A percentile compares a stretch with the other conserved stretches of the same genome.
These are phyloP conservation scores for Moxostoma hubbsi DNA, from an alignment of 2,797 vertebrate species.

Conservation along the genomic window DNA sequence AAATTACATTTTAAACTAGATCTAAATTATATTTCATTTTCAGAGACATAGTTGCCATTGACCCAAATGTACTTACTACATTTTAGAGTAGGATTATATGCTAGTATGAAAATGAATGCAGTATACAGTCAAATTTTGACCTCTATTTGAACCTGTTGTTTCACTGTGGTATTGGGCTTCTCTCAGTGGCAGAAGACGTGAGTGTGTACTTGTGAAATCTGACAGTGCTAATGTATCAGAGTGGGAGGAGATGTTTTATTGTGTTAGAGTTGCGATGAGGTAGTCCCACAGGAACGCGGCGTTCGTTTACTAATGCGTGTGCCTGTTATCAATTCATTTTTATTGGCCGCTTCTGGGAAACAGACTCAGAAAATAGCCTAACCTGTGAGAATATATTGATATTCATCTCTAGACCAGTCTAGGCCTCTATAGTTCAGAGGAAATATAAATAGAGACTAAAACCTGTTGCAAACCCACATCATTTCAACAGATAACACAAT, in stretches of 20 bases:
- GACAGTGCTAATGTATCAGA: slow-evolving; percentile 36
- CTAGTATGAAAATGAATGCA: neutral
- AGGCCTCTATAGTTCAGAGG: slow-evolving; percentile 20
- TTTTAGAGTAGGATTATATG: too few species aligned
- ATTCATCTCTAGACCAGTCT: neutral
- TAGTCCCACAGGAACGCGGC: neutral
- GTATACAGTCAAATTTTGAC: neutral
- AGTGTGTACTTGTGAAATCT: slow-evolving; percentile 10
- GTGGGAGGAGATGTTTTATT: slow-evolving; percentile 31
- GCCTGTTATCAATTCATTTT: neutral
- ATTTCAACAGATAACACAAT: slow-evolving; percentile 18
- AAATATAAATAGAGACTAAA: neutral
- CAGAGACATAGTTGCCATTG: too few species aligned
- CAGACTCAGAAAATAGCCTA: slow-evolving; percentile 1
- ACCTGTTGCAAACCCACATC: neutral
- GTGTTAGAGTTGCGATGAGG: slow-evolving; percentile 4
- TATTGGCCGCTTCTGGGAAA: neutral
- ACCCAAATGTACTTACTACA: too few species aligned
- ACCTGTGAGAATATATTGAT: neutral
- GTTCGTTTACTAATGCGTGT: slow-evolving; percentile 33
- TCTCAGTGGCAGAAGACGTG: neutral
- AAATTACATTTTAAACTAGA: too few species aligned
- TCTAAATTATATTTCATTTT: too few species aligned
- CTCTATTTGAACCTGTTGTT: neutral
- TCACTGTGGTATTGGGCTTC: neutral